These are phyloP conservation scores for Plutomurus gul DNA, from an alignment of 1,140 invertebrate species.

Conservation along the genomic window DNA sequence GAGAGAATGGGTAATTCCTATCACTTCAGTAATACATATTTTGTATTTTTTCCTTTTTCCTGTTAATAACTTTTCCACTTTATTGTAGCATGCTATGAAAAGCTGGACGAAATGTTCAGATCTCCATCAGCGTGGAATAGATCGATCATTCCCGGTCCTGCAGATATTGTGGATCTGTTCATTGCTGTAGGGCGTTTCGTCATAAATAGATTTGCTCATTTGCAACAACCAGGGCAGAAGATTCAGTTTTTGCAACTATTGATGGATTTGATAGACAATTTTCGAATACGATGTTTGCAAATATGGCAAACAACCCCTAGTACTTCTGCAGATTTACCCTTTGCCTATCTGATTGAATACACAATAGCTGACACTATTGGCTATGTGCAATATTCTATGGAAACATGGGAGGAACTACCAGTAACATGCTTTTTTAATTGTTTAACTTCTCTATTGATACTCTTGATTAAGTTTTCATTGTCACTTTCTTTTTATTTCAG, in stretches of 20 bases:
- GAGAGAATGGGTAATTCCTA: slow-evolving; percentile 44
- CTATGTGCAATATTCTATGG: slow-evolving; percentile 36
- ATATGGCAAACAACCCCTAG: slow-evolving; percentile 45
- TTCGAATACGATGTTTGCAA: slow-evolving; percentile 49
- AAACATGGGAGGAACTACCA: slow-evolving; percentile 50
- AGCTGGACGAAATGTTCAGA: slow-evolving; percentile 50
- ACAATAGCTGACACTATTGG: slow-evolving; percentile 46
- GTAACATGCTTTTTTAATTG: slow-evolving; percentile 17
- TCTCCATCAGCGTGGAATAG: slow-evolving; percentile 52
- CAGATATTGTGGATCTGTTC: slow-evolving; percentile 52
- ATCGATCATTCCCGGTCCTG: slow-evolving; percentile 44
- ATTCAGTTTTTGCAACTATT: slow-evolving; percentile 47
- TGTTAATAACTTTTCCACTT: background rate
- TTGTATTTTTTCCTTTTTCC: background rate
- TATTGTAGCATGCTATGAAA: slow-evolving; percentile 43
- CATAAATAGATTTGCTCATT: slow-evolving; percentile 48
- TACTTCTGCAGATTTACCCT: slow-evolving; percentile 19
- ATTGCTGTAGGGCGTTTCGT: slow-evolving; percentile 45
- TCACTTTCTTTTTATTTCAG: slow-evolving; percentile 28
- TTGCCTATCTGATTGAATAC: slow-evolving; percentile 38
- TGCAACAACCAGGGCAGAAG: slow-evolving; percentile 44
- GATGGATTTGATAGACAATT: slow-evolving; percentile 49
- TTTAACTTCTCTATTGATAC: background rate
- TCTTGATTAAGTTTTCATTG: background rate
- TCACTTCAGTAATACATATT: background rate